Evolutionary conservation across 1,140 invertebrate species (phyloP).

Genomic region (Scaptomyza pallida): DNA sequence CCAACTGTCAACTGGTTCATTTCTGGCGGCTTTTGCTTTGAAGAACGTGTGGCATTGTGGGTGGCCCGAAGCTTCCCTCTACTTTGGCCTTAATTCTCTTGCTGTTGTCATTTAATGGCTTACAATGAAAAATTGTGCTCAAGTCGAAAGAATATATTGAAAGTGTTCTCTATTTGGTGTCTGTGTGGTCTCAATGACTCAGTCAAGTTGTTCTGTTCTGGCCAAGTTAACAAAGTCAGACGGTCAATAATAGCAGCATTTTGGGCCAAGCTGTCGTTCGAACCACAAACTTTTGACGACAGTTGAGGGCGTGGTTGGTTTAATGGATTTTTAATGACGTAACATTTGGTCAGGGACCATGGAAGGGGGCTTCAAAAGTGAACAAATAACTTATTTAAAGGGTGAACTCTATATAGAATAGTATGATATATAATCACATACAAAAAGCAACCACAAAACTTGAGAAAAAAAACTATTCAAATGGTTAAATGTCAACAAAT

Average conservation of each 20-base stretch:
- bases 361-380: conserved; percentile 34
- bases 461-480: no score
- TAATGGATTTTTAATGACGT: conserved; percentile 79
- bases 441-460: conserved; percentile 15
- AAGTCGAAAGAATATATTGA: conserved; percentile 1
- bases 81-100: no score
- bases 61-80: conserved; percentile 45
- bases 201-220: neutral
- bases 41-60: conserved; percentile 52
- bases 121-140: conserved; percentile 62
- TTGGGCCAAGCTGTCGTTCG: conserved; percentile 25
- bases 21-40: conserved; percentile 56
- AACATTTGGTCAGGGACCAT: conserved; percentile 34
- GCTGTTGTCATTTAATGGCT: conserved; percentile 58
- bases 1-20: neutral
- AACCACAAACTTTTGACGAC: conserved; percentile 36
- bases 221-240: conserved; percentile 3
- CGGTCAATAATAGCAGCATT: conserved; percentile 4
- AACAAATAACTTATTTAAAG: conserved; percentile 69
- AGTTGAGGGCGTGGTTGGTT: conserved; percentile 47
- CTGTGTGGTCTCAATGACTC: neutral
- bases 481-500: conserved; percentile 71
- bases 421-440: conserved; percentile 53
- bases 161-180: neutral
- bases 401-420: neutral